Percentiles rank a stretch among this genome's conserved stretches.
phyloP scores from a whole-genome alignment of 2,888 invertebrate species.

The Andricus quercusramuli region DNA sequence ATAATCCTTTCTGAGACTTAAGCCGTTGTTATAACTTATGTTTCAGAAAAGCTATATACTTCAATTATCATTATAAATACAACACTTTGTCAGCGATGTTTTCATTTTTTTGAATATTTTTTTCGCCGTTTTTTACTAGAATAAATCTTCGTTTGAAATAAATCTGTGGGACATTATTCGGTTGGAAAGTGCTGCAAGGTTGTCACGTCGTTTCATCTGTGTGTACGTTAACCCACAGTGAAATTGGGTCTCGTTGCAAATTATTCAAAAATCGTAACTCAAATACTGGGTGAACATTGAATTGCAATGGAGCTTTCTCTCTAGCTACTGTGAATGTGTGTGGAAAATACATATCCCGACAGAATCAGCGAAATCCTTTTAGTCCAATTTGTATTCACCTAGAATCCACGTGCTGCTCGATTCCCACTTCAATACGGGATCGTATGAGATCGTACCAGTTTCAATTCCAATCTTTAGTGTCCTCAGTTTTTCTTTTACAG shows the following conservation, averaged over 20 bases:
- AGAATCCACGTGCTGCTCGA: not conserved
- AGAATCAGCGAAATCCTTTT: constrained; percentile 3
- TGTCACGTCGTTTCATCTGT: constrained; percentile 13
- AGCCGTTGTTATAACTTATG: not conserved
- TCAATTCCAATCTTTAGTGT: not conserved
- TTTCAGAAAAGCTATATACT: not conserved
- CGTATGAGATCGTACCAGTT: not conserved
- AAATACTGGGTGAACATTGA: constrained; percentile 23
- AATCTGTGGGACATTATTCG: constrained; percentile 5
- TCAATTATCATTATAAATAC: not conserved
- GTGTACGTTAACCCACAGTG: constrained; percentile 22
- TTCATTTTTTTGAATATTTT: not conserved
- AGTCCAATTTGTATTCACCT: constrained; percentile 5
- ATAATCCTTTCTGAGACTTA: too few relatives aligned
- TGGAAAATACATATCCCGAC: constrained; percentile 4
- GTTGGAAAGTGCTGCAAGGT: constrained; percentile 15
- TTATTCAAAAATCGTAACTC: constrained; percentile 39
- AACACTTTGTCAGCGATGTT: not conserved
- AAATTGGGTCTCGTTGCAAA: constrained; percentile 30
- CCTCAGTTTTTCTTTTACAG: not conserved
- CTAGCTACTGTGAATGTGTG: not conserved
- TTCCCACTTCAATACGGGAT: not conserved
- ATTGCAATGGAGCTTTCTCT: constrained; percentile 13
- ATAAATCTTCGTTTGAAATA: constrained; percentile 23
- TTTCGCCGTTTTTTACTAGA: not conserved